Evolutionary conservation across 2,797 vertebrate genomes (phyloP).

Genomic region (Poliocrania exsul): DNA sequence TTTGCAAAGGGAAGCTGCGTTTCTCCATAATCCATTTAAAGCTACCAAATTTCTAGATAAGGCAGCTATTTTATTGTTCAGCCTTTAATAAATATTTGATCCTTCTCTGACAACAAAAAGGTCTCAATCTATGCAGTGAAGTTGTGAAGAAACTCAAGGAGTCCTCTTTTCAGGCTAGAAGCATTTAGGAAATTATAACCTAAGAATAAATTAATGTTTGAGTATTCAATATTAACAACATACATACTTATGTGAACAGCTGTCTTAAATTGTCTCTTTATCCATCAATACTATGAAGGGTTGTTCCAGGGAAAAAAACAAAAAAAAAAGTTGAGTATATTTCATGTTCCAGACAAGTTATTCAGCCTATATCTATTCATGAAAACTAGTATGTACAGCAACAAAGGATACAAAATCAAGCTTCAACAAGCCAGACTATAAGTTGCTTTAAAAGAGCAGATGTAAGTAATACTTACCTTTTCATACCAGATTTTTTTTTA

Average conservation of each 20-base stretch:
- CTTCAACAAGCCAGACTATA: conserved; percentile 28
- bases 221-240: neutral
- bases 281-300: conserved; percentile 76
- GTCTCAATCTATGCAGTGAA: neutral
- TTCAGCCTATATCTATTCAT: neutral
- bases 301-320: conserved; percentile 73
- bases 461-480: neutral
- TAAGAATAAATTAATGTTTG: neutral
- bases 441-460: conserved; percentile 22
- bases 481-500: neutral
- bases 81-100: neutral
- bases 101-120: neutral
- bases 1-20: neutral
- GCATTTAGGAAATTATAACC: neutral
- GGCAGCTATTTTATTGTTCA: neutral
- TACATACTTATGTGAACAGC: neutral
- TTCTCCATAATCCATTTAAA: neutral
- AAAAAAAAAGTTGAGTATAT: conserved; percentile 54
- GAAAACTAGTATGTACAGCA: neutral
- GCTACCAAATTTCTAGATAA: neutral
- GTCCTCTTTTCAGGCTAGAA: neutral
- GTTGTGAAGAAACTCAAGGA: neutral
- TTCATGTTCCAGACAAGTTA: conserved; percentile 59
- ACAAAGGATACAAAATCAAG: conserved; percentile 57
- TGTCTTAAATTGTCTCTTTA: conserved; percentile 68